Conservation (phyloP, 2,888 invertebrate species). For the Dolichopus griseipennis region DNA sequence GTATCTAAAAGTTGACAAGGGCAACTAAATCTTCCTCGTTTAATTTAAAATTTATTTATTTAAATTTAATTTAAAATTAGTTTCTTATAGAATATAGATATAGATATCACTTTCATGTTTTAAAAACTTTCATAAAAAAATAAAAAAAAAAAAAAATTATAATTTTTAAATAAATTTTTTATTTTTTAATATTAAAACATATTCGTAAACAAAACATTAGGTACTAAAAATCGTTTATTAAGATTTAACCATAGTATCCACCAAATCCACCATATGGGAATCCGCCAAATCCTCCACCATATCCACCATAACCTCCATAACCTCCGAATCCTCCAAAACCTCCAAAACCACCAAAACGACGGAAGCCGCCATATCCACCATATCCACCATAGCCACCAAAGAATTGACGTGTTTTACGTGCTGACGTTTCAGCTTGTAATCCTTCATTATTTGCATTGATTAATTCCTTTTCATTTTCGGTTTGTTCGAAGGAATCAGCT, state of each 20-base stretch:
- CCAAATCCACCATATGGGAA: not conserved
- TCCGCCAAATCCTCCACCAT: slow-evolving; percentile 11
- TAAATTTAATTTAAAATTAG: no score
- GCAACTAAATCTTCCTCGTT: no score
- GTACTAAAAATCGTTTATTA: no score
- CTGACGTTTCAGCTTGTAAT: slow-evolving; percentile 19
- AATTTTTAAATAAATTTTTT: no score
- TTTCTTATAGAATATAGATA: no score
- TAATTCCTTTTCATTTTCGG: not conserved
- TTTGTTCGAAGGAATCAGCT: not conserved
- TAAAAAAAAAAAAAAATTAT: no score
- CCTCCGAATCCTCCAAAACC: slow-evolving; percentile 14
- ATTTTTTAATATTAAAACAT: no score
- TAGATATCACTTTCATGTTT: no score
- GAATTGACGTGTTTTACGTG: slow-evolving; percentile 18
- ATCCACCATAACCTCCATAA: slow-evolving; percentile 13
- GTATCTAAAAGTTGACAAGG: no score
- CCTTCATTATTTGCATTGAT: not conserved
- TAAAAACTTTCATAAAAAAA: no score
- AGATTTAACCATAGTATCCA: not conserved
- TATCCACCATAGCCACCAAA: slow-evolving; percentile 17
- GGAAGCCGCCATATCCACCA: slow-evolving; percentile 17
- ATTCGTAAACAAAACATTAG: no score
- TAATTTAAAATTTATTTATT: no score
- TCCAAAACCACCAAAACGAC: not conserved